These are phyloP conservation scores for Acleris holmiana DNA, from an alignment of 2,888 invertebrate genomes.

Conservation along the genomic window DNA sequence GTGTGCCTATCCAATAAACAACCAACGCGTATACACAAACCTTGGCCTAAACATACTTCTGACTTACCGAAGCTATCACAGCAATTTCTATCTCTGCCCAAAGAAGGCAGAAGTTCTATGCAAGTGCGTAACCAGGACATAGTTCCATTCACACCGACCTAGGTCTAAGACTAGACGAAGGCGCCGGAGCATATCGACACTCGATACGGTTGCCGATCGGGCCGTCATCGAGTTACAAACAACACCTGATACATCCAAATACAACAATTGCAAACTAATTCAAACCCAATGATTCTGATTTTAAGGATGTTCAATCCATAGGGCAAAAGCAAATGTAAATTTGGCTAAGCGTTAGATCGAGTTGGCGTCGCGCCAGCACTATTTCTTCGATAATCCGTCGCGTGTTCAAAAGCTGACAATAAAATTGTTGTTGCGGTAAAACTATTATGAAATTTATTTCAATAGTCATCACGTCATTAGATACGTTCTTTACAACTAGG, in stretches of 20 bases:
- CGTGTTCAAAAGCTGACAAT: slow-evolving; percentile 53
- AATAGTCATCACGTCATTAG: slow-evolving; percentile 17
- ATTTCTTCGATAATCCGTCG: slow-evolving; percentile 58
- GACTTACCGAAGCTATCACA: slow-evolving; percentile 16
- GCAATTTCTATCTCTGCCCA: slow-evolving; percentile 27
- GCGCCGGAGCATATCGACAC: slow-evolving; percentile 68
- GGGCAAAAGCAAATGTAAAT: slow-evolving; percentile 29
- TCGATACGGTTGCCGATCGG: slow-evolving; percentile 67
- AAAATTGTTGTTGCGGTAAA: slow-evolving; percentile 42
- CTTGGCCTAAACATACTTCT: slow-evolving; percentile 11
- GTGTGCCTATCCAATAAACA: slow-evolving; percentile 31
- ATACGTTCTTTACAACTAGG: slow-evolving; percentile 16
- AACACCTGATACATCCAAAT: slow-evolving; percentile 39
- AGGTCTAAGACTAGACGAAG: slow-evolving; percentile 38
- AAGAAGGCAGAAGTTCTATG: slow-evolving; percentile 26
- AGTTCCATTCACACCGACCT: slow-evolving; percentile 59
- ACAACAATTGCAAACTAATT: slow-evolving; percentile 33
- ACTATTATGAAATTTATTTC: slow-evolving; percentile 27
- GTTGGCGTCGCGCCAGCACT: slow-evolving; percentile 51
- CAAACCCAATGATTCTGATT: slow-evolving; percentile 38
- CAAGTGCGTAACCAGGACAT: slow-evolving; percentile 58
- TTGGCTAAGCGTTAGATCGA: slow-evolving; percentile 46
- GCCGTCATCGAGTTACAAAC: slow-evolving; percentile 63
- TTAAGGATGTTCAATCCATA: slow-evolving; percentile 36
- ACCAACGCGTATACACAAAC: slow-evolving; percentile 19